Base-by-base conservation (phyloP, 1,140 invertebrate species). In the Conopomorpha cramerella region DNA sequence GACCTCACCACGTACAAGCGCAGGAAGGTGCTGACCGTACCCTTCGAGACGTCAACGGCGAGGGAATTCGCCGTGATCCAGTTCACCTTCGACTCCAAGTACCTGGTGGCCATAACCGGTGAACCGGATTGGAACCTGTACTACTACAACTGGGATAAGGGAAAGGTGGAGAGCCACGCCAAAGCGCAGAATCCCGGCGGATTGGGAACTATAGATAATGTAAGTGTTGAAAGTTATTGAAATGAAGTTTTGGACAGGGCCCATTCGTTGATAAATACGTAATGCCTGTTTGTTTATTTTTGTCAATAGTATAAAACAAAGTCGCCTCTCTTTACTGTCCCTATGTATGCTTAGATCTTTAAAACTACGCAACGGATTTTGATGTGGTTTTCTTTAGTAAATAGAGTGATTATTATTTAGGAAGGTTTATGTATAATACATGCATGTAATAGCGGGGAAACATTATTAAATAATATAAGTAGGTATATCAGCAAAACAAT, bases 91-190 rank as follows among this genome's bases (percentile, higher is more conserved):
- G 91, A 94, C 51, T 88, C 83, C 8, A 89, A 88, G 60, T 86
- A 88, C 55, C 61, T 95, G 8, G 84, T 89, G 15, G 87, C 86
- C 0, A 84, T 93, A 16, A 88, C 87, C 1, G 89, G 88, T 8
- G 84, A 86, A 43, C 88, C 90, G 0, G 91, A 93, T 52, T 93
- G 86, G 81, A 86, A 81, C 14, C 80, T 94, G 59, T 80, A 91
- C 33, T 88, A 86, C 58, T 95, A 89, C 65, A 88, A 88, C 51
- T 91, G 89, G 86, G 91, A 93, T 47, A 92, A 88, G 62, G 86
- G 86, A 1, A 91, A 90, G 67, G 79, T 94, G 1, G 86, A 92
- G 49, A 90, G 87, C 34, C 83, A 82, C 32, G 81, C 83, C 1
- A 89, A 88, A 64, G 81, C 88, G 28, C 81, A 85, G 45, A 86